A percentile compares a stretch with the other conserved stretches of the same genome.
phyloP scores from a whole-genome alignment of 2,113 vertebrate genomes.

The Brachyhypopomus occidentalis region DNA sequence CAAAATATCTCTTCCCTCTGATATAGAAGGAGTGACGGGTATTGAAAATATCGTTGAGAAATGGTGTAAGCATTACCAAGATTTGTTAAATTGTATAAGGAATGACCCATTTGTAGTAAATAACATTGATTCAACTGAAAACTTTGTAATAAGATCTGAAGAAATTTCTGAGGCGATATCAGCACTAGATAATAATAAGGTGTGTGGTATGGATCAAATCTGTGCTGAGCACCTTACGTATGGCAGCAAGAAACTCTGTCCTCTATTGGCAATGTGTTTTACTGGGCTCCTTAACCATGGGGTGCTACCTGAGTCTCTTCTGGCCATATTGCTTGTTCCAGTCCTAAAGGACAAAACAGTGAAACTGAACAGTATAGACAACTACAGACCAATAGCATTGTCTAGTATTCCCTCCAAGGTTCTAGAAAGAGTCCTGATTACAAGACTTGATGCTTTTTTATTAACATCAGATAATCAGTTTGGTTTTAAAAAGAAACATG shows the following conservation, averaged over 20 bases:
- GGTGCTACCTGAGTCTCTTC: conserved; percentile 14
- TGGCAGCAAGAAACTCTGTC: conserved; percentile 3
- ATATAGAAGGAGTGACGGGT: too few relatives aligned
- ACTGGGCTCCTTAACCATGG: conserved; percentile 15
- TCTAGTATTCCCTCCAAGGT: not conserved
- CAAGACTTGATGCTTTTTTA: not conserved
- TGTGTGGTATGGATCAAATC: conserved; percentile 17
- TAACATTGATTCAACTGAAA: not conserved
- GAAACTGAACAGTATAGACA: not conserved
- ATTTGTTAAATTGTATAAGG: conserved; percentile 12
- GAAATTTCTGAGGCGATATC: conserved; percentile 11
- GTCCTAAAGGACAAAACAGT: too few relatives aligned
- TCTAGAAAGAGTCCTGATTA: not conserved
- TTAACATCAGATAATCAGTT: not conserved
- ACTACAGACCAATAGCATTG: not conserved
- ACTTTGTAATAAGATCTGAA: not conserved
- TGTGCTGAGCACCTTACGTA: conserved; percentile 20
- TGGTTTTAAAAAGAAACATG: conserved; percentile 16
- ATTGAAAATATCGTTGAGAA: too few relatives aligned
- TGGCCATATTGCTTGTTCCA: not conserved
- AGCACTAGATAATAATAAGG: conserved; percentile 12
- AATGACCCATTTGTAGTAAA: not conserved
- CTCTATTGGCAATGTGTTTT: conserved; percentile 25
- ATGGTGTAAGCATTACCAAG: not conserved
- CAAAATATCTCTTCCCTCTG: too few relatives aligned